Conservation (phyloP, 2,113 vertebrate species). For the Apodemus speciosus region DNA sequence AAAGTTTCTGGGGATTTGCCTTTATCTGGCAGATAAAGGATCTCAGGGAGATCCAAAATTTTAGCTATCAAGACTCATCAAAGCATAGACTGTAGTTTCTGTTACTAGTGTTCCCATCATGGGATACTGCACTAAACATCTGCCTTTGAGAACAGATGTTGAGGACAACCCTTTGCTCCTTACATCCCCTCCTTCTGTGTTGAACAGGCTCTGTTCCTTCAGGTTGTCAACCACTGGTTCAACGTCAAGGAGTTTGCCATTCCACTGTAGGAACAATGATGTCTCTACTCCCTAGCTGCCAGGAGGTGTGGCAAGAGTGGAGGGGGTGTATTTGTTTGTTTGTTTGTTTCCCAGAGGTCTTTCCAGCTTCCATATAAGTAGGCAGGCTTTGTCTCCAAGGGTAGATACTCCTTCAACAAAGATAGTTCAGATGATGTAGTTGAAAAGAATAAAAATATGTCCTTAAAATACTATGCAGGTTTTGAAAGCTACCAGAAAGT, state of each 20-base stretch:
- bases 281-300: background rate
- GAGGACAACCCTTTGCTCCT: background rate
- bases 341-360: background rate
- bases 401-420: background rate
- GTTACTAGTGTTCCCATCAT: background rate
- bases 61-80: background rate
- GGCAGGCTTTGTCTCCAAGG: background rate
- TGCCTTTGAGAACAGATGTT: background rate
- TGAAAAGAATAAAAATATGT: background rate
- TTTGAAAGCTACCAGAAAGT: background rate
- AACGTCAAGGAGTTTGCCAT: background rate
- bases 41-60: background rate
- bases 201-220: background rate
- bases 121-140: background rate
- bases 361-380: background rate
- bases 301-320: background rate
- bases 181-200: fast-evolving
- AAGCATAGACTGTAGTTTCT: background rate
- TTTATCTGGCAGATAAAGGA: too few species aligned
- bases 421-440: background rate
- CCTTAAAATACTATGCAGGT: background rate
- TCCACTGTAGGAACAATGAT: fast-evolving
- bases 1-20: background rate
- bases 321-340: background rate
- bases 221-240: background rate